Base-by-base conservation (phyloP, 2,888 invertebrate species). In the Agonopterix alstromeriana region DNA sequence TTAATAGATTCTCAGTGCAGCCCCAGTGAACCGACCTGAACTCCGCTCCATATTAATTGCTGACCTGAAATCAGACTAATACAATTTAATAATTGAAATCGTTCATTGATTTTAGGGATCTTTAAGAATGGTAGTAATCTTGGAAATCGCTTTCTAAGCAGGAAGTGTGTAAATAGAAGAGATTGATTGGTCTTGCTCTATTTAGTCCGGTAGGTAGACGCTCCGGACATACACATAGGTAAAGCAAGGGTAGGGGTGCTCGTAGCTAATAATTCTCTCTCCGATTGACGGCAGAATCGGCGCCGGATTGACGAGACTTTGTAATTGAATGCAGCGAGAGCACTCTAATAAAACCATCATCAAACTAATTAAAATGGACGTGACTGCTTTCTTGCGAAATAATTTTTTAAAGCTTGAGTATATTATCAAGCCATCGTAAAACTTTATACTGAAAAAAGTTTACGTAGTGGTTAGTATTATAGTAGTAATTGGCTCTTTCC, bases 1-100 rank as follows among this genome's bases (percentile, higher is more conserved):
- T 86, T 85, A 85, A 85, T 86, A 84, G 82, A 82, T 85, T 78
- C 73, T 70, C 76, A 70, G 74, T 69, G 72, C 67, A 74, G 72
- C 72, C 65, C 59, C 66, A 67, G 61, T 69, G 64, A 73, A 72
- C 73, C 70, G 66, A 65, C 57, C 61, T 58, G 64, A 65, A 68
- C 70, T 72, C 68, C 68, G 73, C 74, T 73, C 73, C 63, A 67
- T 78, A 81, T 80, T 82, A 76, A 82, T 81, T 81, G 70, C 70
- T 74, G 70, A 73, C 75, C 73, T 73, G 65, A 71, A 77, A 71
- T 73, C 61, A 60, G 50, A 58, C 63, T 64, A 70, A 72, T 73
- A 65, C 60, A 61, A 63, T 60, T 60, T 27, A 27, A 61, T 68
- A 63, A 73, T 69, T 71, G 45, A 41, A 45, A 48, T 8, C 41